These are phyloP conservation scores for Sinocyclocheilus anshuiensis DNA, from an alignment of 2,113 vertebrate species.

Conservation along the genomic window DNA sequence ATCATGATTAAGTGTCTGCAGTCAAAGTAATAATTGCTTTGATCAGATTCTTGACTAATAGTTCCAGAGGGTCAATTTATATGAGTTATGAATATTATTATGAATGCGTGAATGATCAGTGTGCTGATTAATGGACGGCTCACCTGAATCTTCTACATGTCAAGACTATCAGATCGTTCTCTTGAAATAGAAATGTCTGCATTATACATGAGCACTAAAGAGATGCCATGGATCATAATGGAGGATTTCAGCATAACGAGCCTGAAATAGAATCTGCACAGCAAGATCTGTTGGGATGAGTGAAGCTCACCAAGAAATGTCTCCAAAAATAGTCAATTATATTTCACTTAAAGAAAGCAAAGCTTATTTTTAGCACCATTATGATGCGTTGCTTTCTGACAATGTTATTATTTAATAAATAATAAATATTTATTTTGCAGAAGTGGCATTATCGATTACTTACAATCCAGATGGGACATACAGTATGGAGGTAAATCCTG, in stretches of 20 bases:
- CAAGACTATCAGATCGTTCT: neutral
- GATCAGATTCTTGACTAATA: neutral
- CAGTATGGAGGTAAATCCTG: slow-evolving; percentile 85
- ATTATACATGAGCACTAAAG: neutral
- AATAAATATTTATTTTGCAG: slow-evolving; percentile 68
- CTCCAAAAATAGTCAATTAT: neutral
- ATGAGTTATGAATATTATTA: neutral
- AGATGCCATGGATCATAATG: neutral
- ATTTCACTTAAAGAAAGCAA: neutral
- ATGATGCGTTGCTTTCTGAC: no score
- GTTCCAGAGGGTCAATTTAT: neutral
- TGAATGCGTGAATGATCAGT: neutral
- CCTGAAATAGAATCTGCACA: neutral
- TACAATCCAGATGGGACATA: slow-evolving; percentile 88
- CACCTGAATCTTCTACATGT: neutral
- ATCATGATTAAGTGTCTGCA: no score
- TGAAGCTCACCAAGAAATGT: neutral
- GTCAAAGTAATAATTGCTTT: neutral
- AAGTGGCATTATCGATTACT: slow-evolving; percentile 78
- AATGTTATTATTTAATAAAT: neutral
- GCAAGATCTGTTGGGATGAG: no score
- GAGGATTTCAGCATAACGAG: neutral
- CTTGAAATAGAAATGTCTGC: neutral
- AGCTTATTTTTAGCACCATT: neutral
- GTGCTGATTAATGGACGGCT: neutral